Evolutionary conservation across 1,140 invertebrate genomes (phyloP).

Genomic region (Zophobas morio): DNA sequence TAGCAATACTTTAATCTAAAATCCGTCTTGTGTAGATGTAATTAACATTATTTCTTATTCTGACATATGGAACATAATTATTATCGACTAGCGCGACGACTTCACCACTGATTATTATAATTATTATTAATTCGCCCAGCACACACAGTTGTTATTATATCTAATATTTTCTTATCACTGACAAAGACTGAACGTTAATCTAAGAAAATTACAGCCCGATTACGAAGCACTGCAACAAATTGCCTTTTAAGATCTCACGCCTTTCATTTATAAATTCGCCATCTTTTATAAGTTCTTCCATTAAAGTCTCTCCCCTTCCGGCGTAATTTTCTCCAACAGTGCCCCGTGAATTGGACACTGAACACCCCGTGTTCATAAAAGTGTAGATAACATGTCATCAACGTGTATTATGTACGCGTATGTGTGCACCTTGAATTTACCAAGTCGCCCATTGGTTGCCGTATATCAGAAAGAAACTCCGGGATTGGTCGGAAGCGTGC

Average conservation of each 20-base stretch:
- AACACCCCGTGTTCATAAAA: slow-evolving; percentile 16
- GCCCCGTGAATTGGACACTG: not conserved
- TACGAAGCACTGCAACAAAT: no score
- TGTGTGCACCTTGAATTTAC: slow-evolving; percentile 51
- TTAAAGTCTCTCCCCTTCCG: slow-evolving; percentile 10
- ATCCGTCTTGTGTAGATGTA: no score
- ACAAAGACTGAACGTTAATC: no score
- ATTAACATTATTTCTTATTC: no score
- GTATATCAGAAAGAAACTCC: slow-evolving; percentile 51
- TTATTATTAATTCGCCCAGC: no score
- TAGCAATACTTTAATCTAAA: no score
- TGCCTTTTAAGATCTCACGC: not conserved
- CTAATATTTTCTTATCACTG: no score
- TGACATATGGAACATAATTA: no score
- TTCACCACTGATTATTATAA: no score
- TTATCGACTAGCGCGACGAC: no score
- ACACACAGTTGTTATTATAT: no score
- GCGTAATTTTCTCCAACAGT: slow-evolving; percentile 20
- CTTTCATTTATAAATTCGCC: not conserved
- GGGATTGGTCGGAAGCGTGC: slow-evolving; percentile 60
- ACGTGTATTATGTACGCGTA: not conserved
- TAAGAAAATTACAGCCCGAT: no score
- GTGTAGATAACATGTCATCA: slow-evolving; percentile 8
- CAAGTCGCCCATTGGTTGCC: slow-evolving; percentile 56
- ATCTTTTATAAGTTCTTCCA: not conserved